Evolutionary conservation across 2,113 vertebrate genomes (phyloP), one percentile per base, ranked within the genome.

Genomic region (Lontra canadensis): DNA sequence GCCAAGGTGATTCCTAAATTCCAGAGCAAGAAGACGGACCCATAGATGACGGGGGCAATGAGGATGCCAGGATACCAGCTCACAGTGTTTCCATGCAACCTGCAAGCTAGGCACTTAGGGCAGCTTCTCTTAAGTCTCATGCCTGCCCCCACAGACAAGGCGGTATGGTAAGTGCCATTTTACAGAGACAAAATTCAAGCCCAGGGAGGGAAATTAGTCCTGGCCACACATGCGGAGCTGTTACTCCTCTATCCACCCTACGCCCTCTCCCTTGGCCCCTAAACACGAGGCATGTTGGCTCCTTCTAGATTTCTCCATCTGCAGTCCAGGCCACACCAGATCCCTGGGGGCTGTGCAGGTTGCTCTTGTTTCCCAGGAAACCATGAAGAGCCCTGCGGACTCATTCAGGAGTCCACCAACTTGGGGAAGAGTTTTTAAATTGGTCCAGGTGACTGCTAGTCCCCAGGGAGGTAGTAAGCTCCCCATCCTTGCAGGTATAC

Each of bases 331-430:
- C 86, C 93, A 90, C 69, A 92, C 69, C 89, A 90, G 49, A 73
- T 83, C 95, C 74, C 95, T 34, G 69, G 63, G 23, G 96, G 55
- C 78, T 83, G 73, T 94, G 61, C 78, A 93, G 57, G 23, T 85
- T 76, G 65, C 85, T 84, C 87, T 79, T 69, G 96, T 97, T 97
- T 94, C 91, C 96, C 93, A 93, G 96, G 95, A 96, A 98, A 97
- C 97, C 88, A 59, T 79, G 78, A 78, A 13, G 95, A 96, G 83
- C 78, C 76, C 59, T 88, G 57, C 81, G 61, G 80, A 88, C 63
- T 92, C 90, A 80, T 67, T 86, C 90, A 94, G 65, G 92, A 90
- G 63, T 94, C 65, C 84, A 82, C 65, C 76, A 95, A 94, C 76
- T 95, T 47, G 59, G 63, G 76, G 49, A 61, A 88, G 87, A 89